Evolutionary conservation across 2,888 invertebrate genomes (phyloP), one percentile per base, ranked within the genome.

Genomic region (Luperina nickerlii): DNA sequence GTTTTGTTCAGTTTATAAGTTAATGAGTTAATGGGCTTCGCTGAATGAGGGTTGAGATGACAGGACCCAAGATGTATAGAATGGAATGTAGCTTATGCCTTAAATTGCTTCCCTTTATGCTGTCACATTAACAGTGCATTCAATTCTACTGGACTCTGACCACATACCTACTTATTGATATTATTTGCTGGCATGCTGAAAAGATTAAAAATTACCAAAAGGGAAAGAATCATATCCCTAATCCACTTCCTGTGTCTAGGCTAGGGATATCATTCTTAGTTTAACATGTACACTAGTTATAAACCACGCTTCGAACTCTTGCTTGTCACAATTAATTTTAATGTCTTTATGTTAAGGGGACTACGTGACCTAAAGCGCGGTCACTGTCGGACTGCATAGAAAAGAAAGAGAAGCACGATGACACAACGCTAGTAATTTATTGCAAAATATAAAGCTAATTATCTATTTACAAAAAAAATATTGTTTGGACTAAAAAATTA

Each of bases 21-120:
- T 74, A 65, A 75, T 18, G 20, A 57, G 62, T 68, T 84, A 84
- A 79, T 79, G 86, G 86, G 32, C 32, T 63, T 63, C 69, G 51
- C 13, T 66, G 24, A 84, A 24, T 63, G 42, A 67, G 18, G 54
- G 62, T 27, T 24, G 48, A 74, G n/a, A 42, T 27, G 74, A 75
- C 79, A 73, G 48, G 24, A 18, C 27, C n/a, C 38, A 18, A 68
- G 27, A 54, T 60, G 38, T 57, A 32, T 54, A 38, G n/a, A 78
- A 57, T 11, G 7, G 6, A 79, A 79, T 57, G 11, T 63, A 45
- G 15, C 18, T 24, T 32, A 32, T 8, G 32, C 27, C 20, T 32
- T 51, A 15, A 13, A 51, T 24, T 54, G 57, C 1, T 15, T 32
- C 32, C 5, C 15, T 13, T 32, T 24, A 51, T 8, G 15, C 24